Evolutionary conservation across 2,888 invertebrate species (phyloP).

Genomic region (Eilema depressum): DNA sequence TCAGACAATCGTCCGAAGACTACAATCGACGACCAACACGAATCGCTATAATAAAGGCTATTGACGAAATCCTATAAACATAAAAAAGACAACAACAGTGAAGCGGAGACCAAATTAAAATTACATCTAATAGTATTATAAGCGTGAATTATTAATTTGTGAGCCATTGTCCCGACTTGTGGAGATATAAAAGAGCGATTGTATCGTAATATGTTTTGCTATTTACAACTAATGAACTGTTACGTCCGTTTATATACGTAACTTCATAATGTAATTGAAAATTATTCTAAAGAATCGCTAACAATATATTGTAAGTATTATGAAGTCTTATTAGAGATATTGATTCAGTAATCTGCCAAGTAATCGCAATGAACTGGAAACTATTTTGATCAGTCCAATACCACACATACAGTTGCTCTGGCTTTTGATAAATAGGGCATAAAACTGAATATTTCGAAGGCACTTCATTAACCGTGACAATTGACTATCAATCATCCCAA

Average conservation of each 20-base stretch:
- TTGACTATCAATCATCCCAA: constrained; percentile 80
- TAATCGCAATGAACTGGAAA: neutral
- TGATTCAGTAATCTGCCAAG: constrained; percentile 9
- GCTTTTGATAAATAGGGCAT: constrained; percentile 57
- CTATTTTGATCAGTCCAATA: constrained; percentile 20
- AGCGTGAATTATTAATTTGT: constrained; percentile 84
- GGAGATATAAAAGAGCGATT: constrained; percentile 56
- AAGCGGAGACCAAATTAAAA: constrained; percentile 78
- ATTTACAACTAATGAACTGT: constrained; percentile 54
- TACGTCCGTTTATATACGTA: constrained; percentile 46
- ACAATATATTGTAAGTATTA: constrained; percentile 18
- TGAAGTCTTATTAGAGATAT: constrained; percentile 5
- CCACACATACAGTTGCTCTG: constrained; percentile 29
- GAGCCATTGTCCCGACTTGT: constrained; percentile 72
- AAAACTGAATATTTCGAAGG: constrained; percentile 70
- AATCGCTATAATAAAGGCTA: constrained; percentile 66
- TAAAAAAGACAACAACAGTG: constrained; percentile 57
- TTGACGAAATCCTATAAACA: constrained; percentile 74
- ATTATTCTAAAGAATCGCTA: constrained; percentile 29
- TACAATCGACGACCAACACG: constrained; percentile 65
- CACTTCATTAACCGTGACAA: constrained; percentile 84
- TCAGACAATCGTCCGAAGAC: constrained; percentile 56
- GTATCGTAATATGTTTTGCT: constrained; percentile 45
- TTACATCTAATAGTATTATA: constrained; percentile 75
- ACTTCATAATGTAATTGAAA: constrained; percentile 56